A percentile compares a stretch with the other conserved stretches of the same genome.
phyloP scores from a whole-genome alignment of 2,888 invertebrate species.

The Cerastis rubricosa region DNA sequence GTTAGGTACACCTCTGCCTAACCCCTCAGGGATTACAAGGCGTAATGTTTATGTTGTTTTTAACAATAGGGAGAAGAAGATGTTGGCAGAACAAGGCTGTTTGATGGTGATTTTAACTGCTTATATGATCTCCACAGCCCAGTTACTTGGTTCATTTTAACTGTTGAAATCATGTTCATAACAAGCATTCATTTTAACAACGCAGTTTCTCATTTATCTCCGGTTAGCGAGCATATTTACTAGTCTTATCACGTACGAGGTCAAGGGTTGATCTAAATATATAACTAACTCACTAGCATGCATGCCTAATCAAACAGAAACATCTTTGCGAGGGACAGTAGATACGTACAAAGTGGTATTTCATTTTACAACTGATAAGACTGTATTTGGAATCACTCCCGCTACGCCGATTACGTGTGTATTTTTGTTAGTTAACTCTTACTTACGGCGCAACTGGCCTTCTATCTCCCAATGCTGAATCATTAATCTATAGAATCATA shows the following conservation, averaged over 20 bases:
- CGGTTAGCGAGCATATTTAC: not conserved
- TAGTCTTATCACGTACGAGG: slow-evolving; percentile 36
- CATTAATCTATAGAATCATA: too few species aligned
- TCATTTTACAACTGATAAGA: not conserved
- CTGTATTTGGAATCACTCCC: not conserved
- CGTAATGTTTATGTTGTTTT: too few species aligned
- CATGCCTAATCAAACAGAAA: slow-evolving; percentile 37
- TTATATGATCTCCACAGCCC: not conserved
- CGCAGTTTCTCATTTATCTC: not conserved
- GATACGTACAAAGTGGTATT: not conserved
- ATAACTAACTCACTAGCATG: not conserved
- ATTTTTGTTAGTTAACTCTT: too few species aligned
- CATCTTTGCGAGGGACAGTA: not conserved
- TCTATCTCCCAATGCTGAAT: too few species aligned
- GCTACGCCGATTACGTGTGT: too few species aligned
- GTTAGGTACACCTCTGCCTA: too few species aligned
- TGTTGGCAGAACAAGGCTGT: not conserved
- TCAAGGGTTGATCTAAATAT: slow-evolving; percentile 33
- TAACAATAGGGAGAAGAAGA: not conserved
- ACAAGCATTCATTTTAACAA: not conserved
- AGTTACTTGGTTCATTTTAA: not conserved
- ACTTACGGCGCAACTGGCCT: too few species aligned
- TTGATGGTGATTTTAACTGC: not conserved
- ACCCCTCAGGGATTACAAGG: too few species aligned
- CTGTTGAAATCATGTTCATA: not conserved